Evolutionary conservation across 2,113 vertebrate species (phyloP).

Genomic region (Myxocyprinus asiaticus): DNA sequence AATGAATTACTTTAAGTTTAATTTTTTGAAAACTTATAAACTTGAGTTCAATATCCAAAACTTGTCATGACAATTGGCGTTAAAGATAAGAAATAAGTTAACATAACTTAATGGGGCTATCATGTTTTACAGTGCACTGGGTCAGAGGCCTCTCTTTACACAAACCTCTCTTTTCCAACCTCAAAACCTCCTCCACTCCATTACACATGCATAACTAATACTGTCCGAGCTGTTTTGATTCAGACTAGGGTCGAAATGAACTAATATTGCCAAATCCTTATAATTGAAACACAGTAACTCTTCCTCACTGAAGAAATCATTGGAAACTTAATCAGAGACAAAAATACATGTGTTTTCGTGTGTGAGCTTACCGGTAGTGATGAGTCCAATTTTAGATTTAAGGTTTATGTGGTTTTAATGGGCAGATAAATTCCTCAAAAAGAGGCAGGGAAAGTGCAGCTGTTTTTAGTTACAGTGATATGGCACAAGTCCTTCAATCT

Average conservation of each 20-base stretch:
- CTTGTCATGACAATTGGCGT: too few species aligned
- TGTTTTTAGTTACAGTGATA: slow-evolving; percentile 33
- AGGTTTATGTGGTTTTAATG: slow-evolving; percentile 33
- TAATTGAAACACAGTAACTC: not conserved
- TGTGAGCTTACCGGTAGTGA: not conserved
- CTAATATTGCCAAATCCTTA: not conserved
- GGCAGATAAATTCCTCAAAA: slow-evolving; percentile 34
- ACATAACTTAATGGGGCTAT: too few species aligned
- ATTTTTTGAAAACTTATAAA: too few species aligned
- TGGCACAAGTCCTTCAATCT: slow-evolving; percentile 18
- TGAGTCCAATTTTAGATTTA: not conserved
- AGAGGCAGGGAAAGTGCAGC: slow-evolving; percentile 20
- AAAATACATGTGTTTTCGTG: slow-evolving; percentile 2
- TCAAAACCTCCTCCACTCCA: slow-evolving; percentile 11
- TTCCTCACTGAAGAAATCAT: not conserved
- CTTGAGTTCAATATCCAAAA: too few species aligned
- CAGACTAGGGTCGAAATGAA: not conserved
- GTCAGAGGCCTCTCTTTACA: slow-evolving; percentile 6
- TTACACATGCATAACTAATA: not conserved
- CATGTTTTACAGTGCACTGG: slow-evolving; percentile 25
- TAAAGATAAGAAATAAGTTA: too few species aligned
- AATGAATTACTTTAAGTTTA: too few species aligned
- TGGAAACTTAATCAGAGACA: not conserved
- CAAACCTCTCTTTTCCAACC: slow-evolving; percentile 4
- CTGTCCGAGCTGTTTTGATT: not conserved